These are phyloP conservation scores for Vireo griseus DNA, from an alignment of 2,797 vertebrate species.

Conservation along the genomic window DNA sequence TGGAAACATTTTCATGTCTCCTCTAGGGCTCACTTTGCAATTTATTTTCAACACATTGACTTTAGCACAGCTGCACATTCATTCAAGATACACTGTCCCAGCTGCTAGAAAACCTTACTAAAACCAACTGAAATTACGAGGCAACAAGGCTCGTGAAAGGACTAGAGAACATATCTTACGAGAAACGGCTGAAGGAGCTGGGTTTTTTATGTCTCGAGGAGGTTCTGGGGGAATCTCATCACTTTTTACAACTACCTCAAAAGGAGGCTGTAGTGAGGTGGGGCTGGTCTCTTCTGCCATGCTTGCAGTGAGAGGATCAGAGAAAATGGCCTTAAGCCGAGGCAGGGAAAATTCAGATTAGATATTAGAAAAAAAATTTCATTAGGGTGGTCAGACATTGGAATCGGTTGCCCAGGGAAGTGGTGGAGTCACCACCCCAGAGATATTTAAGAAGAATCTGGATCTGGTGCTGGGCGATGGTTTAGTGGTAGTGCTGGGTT, in stretches of 20 bases:
- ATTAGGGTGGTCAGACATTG: background rate
- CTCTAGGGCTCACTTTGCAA: background rate
- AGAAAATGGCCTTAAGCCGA: background rate
- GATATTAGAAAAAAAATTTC: background rate
- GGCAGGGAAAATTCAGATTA: background rate
- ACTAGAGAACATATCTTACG: background rate
- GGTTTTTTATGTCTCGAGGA: background rate
- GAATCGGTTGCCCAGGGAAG: background rate
- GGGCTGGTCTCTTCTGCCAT: background rate
- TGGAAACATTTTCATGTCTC: background rate
- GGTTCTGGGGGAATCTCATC: background rate
- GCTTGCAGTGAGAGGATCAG: background rate
- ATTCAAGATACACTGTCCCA: background rate
- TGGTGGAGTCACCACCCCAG: background rate
- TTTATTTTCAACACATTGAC: background rate
- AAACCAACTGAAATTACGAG: background rate
- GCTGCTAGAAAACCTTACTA: background rate
- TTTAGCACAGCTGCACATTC: background rate
- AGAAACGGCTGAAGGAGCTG: background rate
- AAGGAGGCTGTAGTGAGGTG: background rate
- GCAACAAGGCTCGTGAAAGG: accelerated
- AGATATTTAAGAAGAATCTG: background rate
- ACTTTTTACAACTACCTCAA: background rate
- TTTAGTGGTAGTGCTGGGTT: background rate
- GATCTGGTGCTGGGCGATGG: background rate